phyloP scores from a whole-genome alignment of 2,888 invertebrate genomes.

The Epinotia bilunana region DNA sequence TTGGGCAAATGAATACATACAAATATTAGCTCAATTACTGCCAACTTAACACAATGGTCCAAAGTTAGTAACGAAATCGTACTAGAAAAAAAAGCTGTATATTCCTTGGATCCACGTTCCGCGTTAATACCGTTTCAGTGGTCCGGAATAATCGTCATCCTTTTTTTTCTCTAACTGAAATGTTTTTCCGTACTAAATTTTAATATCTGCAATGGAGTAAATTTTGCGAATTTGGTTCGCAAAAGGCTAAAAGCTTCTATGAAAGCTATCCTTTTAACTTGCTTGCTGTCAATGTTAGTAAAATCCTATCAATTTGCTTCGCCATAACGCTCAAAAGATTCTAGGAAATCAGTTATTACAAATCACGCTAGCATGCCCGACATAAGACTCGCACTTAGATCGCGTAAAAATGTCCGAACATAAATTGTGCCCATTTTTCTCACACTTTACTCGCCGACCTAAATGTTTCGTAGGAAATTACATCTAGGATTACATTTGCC shows the following conservation, averaged over 20 bases:
- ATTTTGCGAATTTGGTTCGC: background rate
- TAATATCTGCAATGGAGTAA: conserved; percentile 9
- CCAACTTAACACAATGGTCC: background rate
- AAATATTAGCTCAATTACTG: too few species aligned
- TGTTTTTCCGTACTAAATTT: conserved; percentile 37
- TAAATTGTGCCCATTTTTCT: background rate
- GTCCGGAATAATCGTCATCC: conserved; percentile 67
- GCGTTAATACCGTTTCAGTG: conserved; percentile 72
- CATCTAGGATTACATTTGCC: conserved; percentile 41
- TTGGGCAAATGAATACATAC: too few species aligned
- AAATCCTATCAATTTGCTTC: too few species aligned
- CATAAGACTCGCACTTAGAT: too few species aligned
- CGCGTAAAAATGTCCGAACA: too few species aligned
- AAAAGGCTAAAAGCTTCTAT: conserved; percentile 1
- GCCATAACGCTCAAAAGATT: too few species aligned
- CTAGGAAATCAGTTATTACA: too few species aligned
- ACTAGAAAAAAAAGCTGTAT: conserved; percentile 37
- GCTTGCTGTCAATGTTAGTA: too few species aligned
- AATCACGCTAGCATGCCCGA: too few species aligned
- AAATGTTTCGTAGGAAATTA: conserved; percentile 37
- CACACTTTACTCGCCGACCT: conserved; percentile 32
- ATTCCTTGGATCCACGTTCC: conserved; percentile 53
- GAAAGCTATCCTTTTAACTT: background rate
- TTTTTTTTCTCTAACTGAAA: conserved; percentile 60
- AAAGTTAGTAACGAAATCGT: background rate